phyloP scores from a whole-genome alignment of 2,888 invertebrate genomes.

The Eupithecia subfuscata region DNA sequence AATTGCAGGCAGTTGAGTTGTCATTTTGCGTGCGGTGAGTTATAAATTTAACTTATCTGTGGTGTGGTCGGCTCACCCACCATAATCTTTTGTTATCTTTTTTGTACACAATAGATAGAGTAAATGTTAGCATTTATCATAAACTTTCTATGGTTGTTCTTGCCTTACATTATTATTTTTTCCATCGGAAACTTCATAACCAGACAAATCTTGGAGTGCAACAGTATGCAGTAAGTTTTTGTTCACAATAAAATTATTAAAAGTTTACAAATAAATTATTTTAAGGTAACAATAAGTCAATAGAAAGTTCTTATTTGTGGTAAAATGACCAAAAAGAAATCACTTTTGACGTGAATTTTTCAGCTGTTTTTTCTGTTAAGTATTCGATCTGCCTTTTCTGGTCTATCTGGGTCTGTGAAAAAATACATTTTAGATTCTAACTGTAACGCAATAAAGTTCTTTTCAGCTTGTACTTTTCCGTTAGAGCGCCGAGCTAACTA shows the following conservation, averaged over 20 bases:
- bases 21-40: no score
- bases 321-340: background rate
- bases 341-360: background rate
- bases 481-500: no score
- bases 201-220: background rate
- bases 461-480: no score
- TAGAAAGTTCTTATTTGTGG: background rate
- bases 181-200: slow-evolving; percentile 14
- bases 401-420: no score
- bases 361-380: background rate
- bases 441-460: no score
- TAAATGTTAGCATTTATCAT: slow-evolving; percentile 14
- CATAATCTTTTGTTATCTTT: background rate
- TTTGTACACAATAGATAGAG: background rate
- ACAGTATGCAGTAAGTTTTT: slow-evolving; percentile 20
- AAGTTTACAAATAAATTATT: background rate
- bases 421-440: no score
- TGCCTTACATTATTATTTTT: slow-evolving; percentile 14
- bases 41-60: background rate
- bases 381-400: no score
- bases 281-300: background rate
- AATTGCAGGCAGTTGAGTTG: background rate
- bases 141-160: background rate
- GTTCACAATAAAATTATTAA: background rate
- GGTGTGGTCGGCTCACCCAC: background rate